phyloP scores from a whole-genome alignment of 2,797 vertebrate genomes.

The Botia almorhae region DNA sequence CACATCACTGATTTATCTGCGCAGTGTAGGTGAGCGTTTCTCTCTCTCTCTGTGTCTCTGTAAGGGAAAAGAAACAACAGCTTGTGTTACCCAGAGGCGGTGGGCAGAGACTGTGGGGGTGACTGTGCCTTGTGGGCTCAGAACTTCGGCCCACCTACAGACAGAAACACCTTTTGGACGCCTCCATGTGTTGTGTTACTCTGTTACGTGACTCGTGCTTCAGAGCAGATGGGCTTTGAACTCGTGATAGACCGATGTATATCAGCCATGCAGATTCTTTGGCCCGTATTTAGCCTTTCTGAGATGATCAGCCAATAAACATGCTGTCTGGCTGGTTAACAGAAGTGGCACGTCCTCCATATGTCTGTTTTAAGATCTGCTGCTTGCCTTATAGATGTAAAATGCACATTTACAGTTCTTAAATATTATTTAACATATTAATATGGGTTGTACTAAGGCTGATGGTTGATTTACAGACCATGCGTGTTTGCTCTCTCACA shows the following conservation, averaged over 20 bases:
- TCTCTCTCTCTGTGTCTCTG: slow-evolving; percentile 54
- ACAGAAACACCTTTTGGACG: slow-evolving; percentile 65
- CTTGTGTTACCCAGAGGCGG: slow-evolving; percentile 22
- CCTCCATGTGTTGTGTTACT: slow-evolving; percentile 64
- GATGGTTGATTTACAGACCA: no score
- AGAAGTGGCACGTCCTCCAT: not conserved
- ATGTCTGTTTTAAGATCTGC: not conserved
- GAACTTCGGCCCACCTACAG: slow-evolving; percentile 4
- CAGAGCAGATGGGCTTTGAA: slow-evolving; percentile 50
- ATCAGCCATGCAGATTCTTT: not conserved
- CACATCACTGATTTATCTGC: slow-evolving; percentile 52
- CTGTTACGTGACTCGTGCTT: slow-evolving; percentile 64
- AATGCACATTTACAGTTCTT: not conserved
- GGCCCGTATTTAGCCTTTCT: slow-evolving; percentile 1
- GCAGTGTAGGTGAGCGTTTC: slow-evolving; percentile 56
- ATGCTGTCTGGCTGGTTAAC: not conserved
- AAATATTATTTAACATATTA: not conserved
- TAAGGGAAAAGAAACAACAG: slow-evolving; percentile 26
- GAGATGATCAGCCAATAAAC: not conserved
- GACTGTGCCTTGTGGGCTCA: slow-evolving; percentile 16
- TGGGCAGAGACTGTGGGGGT: slow-evolving; percentile 17
- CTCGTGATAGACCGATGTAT: slow-evolving; percentile 16
- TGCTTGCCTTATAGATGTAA: not conserved
- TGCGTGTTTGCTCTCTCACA: no score
- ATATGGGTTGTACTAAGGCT: no score